Conservation (phyloP, 2,113 vertebrate genomes). For the Larimichthys crocea region DNA sequence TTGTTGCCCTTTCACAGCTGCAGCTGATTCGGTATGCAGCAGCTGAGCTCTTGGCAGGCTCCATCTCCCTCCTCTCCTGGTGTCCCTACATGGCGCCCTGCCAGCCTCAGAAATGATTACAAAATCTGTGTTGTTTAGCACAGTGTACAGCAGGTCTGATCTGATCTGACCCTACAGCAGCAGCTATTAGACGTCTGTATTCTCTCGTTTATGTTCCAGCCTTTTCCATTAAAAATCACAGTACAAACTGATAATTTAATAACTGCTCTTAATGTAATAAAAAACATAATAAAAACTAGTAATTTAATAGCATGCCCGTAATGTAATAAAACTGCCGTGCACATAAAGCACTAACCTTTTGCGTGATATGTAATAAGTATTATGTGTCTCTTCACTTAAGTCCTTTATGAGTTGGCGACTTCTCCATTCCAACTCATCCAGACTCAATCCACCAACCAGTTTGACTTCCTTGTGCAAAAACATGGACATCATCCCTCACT, state of each 20-base stretch:
- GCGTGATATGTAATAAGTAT: constrained; percentile 28
- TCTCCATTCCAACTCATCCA: background rate
- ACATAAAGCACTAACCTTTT: constrained; percentile 26
- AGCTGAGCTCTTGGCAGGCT: constrained; percentile 22
- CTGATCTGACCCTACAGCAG: background rate
- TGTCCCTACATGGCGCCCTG: constrained; percentile 2
- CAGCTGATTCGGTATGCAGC: constrained; percentile 33
- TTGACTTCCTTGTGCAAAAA: too few species aligned
- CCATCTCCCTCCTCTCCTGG: background rate
- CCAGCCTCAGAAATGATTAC: background rate
- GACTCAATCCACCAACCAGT: background rate
- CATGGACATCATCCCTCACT: constrained; percentile 8
- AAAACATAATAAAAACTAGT: constrained; percentile 13
- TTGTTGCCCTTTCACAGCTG: constrained; percentile 28
- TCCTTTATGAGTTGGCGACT: background rate
- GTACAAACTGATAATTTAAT: constrained; percentile 19
- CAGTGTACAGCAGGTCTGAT: background rate
- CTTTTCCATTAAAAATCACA: constrained; percentile 3
- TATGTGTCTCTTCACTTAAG: constrained; percentile 13
- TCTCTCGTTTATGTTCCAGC: background rate
- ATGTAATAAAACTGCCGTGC: constrained; percentile 26
- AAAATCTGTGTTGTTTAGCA: background rate
- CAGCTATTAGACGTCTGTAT: background rate
- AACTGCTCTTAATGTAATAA: background rate
- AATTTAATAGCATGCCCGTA: background rate